Evolutionary conservation across 2,888 invertebrate genomes (phyloP), one percentile per base, ranked within the genome.

Genomic region (Gnatocerus cornutus): DNA sequence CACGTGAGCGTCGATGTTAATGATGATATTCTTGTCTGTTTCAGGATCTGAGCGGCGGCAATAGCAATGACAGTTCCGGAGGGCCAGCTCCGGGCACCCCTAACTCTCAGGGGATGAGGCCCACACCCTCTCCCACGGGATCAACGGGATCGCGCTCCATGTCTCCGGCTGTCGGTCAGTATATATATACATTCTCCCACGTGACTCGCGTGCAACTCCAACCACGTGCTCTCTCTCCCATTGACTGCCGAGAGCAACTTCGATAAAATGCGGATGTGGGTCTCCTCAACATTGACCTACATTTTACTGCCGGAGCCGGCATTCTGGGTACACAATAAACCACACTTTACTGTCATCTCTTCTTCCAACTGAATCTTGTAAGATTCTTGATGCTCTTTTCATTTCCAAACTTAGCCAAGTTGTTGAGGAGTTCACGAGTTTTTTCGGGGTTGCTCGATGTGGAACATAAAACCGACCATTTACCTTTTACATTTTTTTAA

Each of bases 121-220:
- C 96, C 78, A 95, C 95, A 84, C 96, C 96, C 80, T 96, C 95
- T 83, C 96, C 96, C 81, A 96, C 96, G 83, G 95, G 96, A 86
- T 95, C 95, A 81, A 94, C 94, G 83, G 95, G 95, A 85, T 97
- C 97, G 81, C 92, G 97, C 88, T 97, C 97, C 87, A 97, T 97
- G 94, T 97, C 98, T 87, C 97, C 98, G 83, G 97, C 97, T 88
- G 95, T 96, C 87, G 96, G 96, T 96, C 84, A 89, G 94, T 90
- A 75, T 64, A 52, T 29, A 58, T 30, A 66, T 67, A 55, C 67
- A 55, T 63, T 55, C 66, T 56, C 71, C 66, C 73, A 73, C 70
- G 72, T 73, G 73, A 71, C 71, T 74, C 71, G 73, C 55, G 62
- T 70, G 66, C 74, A 69, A 65, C 72, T 68, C 67, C 64, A 68